phyloP scores from a whole-genome alignment of 2,113 vertebrate genomes.

The Atlantisia rogersi region DNA sequence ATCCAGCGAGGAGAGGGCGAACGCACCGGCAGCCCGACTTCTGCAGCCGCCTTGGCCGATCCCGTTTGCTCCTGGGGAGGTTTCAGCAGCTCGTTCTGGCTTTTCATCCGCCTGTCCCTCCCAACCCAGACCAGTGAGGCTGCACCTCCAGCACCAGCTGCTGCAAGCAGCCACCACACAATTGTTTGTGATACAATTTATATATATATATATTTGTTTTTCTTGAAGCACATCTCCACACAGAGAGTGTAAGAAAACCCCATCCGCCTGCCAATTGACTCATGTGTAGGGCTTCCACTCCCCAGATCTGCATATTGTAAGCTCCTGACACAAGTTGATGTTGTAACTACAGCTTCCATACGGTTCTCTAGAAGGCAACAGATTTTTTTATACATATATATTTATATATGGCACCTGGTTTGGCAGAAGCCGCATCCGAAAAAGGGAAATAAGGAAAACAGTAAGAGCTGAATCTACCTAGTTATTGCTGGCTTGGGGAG shows the following conservation, averaged over 20 bases:
- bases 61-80: not conserved
- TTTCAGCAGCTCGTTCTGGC: not conserved
- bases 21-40: not conserved
- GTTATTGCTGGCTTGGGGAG: not conserved
- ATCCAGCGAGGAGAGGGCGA: not conserved
- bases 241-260: conserved; percentile 47
- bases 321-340: conserved; percentile 61
- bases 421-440: conserved; percentile 51
- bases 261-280: conserved; percentile 53
- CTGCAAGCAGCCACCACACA: not conserved
- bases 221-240: not conserved
- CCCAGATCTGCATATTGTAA: conserved; percentile 61
- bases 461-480: conserved; percentile 18
- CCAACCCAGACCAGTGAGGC: not conserved
- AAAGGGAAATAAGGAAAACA: conserved; percentile 29
- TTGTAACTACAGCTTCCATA: conserved; percentile 51
- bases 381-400: conserved; percentile 62
- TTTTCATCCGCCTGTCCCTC: not conserved
- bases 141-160: not conserved
- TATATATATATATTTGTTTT: not conserved
- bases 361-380: conserved; percentile 59
- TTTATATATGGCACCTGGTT: conserved; percentile 66
- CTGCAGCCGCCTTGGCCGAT: not conserved
- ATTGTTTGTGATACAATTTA: not conserved
- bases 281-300: conserved; percentile 64